phyloP scores from a whole-genome alignment of 2,113 vertebrate species.

The Gymnorhina tibicen region DNA sequence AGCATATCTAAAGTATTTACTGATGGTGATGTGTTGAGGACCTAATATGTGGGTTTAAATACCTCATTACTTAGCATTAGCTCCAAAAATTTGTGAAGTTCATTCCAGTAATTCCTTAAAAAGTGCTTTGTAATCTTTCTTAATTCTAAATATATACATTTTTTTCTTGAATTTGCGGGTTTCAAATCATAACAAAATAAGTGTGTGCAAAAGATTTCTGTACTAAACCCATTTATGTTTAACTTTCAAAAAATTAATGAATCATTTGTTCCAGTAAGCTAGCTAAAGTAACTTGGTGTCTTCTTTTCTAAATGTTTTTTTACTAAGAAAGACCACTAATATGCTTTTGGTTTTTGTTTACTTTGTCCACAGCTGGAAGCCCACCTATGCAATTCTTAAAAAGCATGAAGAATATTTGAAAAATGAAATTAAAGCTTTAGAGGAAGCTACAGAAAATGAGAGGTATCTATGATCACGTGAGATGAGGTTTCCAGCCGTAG shows the following conservation, averaged over 20 bases:
- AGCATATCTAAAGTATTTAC: neutral
- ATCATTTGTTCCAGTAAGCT: neutral
- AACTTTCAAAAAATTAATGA: neutral
- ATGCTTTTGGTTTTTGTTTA: neutral
- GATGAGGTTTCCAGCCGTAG: neutral
- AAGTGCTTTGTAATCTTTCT: neutral
- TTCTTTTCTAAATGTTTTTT: neutral
- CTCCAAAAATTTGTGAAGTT: neutral
- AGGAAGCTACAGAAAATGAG: conserved; percentile 72
- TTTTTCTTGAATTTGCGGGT: neutral
- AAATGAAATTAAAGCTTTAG: conserved; percentile 49
- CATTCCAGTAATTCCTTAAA: neutral
- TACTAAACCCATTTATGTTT: neutral
- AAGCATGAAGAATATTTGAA: conserved; percentile 74
- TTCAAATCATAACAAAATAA: neutral
- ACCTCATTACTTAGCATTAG: neutral
- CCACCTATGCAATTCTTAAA: conserved; percentile 67
- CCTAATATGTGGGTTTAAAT: neutral
- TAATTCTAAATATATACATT: neutral
- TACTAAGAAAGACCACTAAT: neutral
- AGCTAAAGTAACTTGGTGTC: neutral
- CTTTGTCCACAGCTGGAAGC: conserved; percentile 72
- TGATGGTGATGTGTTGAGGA: neutral
- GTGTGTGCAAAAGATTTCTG: neutral
- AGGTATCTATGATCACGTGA: conserved; percentile 50